Base-by-base conservation (phyloP, 2,888 invertebrate species). In the Neoascia interrupta region DNA sequence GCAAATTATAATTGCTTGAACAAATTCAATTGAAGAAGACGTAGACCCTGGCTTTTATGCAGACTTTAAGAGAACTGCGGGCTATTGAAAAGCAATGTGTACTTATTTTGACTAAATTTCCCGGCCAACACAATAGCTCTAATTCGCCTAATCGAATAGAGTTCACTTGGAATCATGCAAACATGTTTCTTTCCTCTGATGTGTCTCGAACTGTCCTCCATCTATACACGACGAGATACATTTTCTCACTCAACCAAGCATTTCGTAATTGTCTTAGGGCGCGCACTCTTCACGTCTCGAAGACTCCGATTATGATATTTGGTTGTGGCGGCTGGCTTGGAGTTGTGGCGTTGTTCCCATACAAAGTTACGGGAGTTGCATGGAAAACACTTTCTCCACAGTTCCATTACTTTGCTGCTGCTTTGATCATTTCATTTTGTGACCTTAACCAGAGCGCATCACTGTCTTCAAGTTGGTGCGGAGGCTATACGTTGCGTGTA, bases 361-460 rank as follows among this genome's bases (percentile, higher is more conserved):
- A 51, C 31, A 2, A 31, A 3, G 73, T 73, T 73, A 49, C 43
- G 60, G 66, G 54, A 79, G 56, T 63, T 80, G 63, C 61, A 74
- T 61, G 58, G 61, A 73, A 80, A 80, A 74, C 80, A 80, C 80
- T 80, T 80, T 80, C 80, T 74, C 80, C 80, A 63, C 56, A 74
- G 56, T 69, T 69, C 49, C 73, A 63, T 60, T 63, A 47, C 54
- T n/a, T n/a, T n/a, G n/a, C n/a, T n/a, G n/a, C n/a, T 74, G 58
- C 74, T 74, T 58, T 58, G 80, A 74, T 74, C 80, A 80, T 80
- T 80, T 80, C 80, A 58, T 58, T 74, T 63, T 53, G 56, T 69
- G 74, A 80, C 74, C 74, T 74, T 80, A 80, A 80, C 56, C 80
- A 80, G 80, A 80, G 68, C 80, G 74, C 73, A 79, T 79, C 79